Base-by-base conservation (phyloP, 2,113 vertebrate species). In the Callochromis pleurospilus region DNA sequence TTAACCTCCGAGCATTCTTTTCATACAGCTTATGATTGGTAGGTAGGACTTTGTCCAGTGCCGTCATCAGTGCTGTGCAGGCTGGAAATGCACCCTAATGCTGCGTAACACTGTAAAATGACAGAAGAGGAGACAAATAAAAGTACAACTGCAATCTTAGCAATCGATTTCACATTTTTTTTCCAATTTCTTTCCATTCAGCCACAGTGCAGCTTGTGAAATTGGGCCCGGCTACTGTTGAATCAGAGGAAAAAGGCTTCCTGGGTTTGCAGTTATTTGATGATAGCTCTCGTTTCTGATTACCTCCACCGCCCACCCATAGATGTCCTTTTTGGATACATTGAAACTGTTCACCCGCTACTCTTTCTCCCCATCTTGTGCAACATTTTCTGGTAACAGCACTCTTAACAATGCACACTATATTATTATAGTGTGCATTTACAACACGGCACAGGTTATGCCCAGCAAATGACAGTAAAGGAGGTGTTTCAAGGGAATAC, bases 131-230 rank as follows among this genome's bases (percentile, higher is more conserved):
- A 96, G 92, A 96, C 94, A 95, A 97, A 96, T 97, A 97, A 97
- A 98, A 97, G 89, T 97, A 97, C 96, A 96, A 96, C 93, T 95
- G 96, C 96, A 96, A 96, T 95, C 96, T 96, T 95, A 94, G 94
- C 96, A 97, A 98, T 98, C 93, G 94, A 97, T 98, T 98, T 97
- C 95, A 95, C 95, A 88, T 95, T 97, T 94, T 96, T 97, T 97
- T 96, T 86, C 89, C 97, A 97, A 97, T 98, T 97, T 97, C 95
- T 96, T 94, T 93, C 29, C 95, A 85, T 92, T 96, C 95, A 90
- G 95, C 93, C 47, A 53, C 81, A 93, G 95, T 91, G 90, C 6
- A 11, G 96, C 89, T 96, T 97, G 96, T 97, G 97, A 98, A 98
- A 98, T 97, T 98, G 97, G 96, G 94, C 96, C 94, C 87, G 81